phyloP scores from a whole-genome alignment of 2,113 vertebrate genomes.

The Carettochelys insculpta region DNA sequence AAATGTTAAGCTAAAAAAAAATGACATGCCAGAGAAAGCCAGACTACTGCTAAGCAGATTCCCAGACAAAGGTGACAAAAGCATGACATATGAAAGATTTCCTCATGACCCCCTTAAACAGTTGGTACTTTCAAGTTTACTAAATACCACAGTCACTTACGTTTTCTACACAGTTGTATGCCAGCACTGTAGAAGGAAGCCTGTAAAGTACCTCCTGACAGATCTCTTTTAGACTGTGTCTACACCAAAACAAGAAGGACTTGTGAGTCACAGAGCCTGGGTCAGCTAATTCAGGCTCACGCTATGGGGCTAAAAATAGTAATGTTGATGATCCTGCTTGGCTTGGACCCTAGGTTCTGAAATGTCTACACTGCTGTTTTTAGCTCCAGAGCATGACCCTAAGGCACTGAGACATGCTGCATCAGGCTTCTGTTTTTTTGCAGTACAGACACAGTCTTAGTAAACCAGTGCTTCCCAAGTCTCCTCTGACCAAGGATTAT shows the following conservation, averaged over 20 bases:
- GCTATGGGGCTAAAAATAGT: neutral
- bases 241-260: neutral
- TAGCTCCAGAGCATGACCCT: neutral
- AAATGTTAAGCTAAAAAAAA: neutral
- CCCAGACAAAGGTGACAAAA: neutral
- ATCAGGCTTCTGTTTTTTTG: too few relatives aligned
- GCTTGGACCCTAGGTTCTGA: neutral
- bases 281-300: neutral
- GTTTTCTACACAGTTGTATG: too few relatives aligned
- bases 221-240: neutral
- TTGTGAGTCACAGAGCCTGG: neutral
- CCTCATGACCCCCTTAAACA: neutral
- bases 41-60: neutral
- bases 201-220: neutral
- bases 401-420: neutral
- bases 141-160: neutral
- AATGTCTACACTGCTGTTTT: neutral
- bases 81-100: too few relatives aligned
- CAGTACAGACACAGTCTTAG: neutral
- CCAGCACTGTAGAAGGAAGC: neutral
- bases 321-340: neutral
- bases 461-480: neutral
- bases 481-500: neutral
- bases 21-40: too few relatives aligned
- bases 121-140: neutral